Evolutionary conservation across 2,797 vertebrate genomes (phyloP), one percentile per base, ranked within the genome.

Genomic region (Lagodon rhomboides): DNA sequence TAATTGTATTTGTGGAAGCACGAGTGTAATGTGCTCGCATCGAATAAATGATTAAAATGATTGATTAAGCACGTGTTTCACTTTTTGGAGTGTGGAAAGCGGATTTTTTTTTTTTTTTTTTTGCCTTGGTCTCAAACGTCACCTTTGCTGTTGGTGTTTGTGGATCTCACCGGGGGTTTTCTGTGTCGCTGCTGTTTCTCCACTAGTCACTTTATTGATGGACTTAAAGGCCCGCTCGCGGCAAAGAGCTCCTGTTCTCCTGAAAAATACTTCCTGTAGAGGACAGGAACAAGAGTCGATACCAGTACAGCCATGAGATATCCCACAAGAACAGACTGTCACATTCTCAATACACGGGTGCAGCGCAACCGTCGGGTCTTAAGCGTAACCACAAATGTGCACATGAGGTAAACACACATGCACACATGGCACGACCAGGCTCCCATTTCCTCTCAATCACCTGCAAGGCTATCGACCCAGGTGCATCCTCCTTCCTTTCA

Each of bases 1-100:
- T 93, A 92, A 93, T 94, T 91, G 85, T 93, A 91, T 95, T 94
- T 94, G 90, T 87, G 86, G 84, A 94, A 91, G 77, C 86, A 82
- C 67, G 65, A 87, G 80, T 93, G 93, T 90, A 93, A 85, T 85
- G 88, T 85, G 84, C 75, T 75, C 54, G 61, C 54, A 73, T 78
- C 78, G 79, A 89, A 85, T 90, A 83, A 90, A 85, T 84, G 74
- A 89, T 85, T 34, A 18, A 90, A 84, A 84, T 83, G 68, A 89
- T 84, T 84, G 84, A 91, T 90, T 86, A 68, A 81, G 63, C 46
- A 79, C 8, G 13, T 68, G 64, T 71, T 85, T 81, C 77, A 72
- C 67, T 59, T 75, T 71, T 27, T 22, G 11, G 20, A 43, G 43
- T 54, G 53, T 62, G 34, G 70, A 74, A 83, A 81, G 49, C 79